Evolutionary conservation across 1,140 invertebrate genomes (phyloP).

Genomic region (Saccostrea glomerata): DNA sequence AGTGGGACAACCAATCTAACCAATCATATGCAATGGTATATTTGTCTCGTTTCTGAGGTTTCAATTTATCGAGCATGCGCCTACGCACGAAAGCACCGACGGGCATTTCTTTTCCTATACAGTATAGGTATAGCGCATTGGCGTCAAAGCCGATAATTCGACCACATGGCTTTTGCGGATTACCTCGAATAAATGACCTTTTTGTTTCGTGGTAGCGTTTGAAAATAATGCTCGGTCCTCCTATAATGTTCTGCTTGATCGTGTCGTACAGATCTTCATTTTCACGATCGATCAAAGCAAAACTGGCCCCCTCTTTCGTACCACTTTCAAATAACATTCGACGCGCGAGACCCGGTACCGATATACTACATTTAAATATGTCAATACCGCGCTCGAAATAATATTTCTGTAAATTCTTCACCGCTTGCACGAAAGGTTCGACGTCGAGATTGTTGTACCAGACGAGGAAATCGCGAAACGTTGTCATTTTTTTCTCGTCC

Average conservation of each 20-base stretch:
- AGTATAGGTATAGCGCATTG: conserved; percentile 47
- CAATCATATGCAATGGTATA: conserved; percentile 43
- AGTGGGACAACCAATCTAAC: conserved; percentile 39
- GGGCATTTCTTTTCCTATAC: conserved; percentile 56
- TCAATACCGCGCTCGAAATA: conserved; percentile 52
- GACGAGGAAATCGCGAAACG: conserved; percentile 57
- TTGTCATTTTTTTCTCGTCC: conserved; percentile 51
- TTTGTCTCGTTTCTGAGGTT: conserved; percentile 41
- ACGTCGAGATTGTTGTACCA: conserved; percentile 63
- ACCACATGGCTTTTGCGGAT: conserved; percentile 39
- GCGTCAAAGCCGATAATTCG: conserved; percentile 48
- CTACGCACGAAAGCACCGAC: conserved; percentile 54
- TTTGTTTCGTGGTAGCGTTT: conserved; percentile 56
- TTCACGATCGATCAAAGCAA: conserved; percentile 49
- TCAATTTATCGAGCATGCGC: conserved; percentile 20
- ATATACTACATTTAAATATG: conserved; percentile 59
- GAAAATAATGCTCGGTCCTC: conserved; percentile 58
- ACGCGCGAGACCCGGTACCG: conserved; percentile 55
- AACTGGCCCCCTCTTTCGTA: conserved; percentile 27
- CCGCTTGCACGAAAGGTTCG: conserved; percentile 58
- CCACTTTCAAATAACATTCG: conserved; percentile 56
- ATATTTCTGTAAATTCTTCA: conserved; percentile 57
- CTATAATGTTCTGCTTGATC: conserved; percentile 51
- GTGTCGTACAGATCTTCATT: conserved; percentile 59
- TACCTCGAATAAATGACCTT: conserved; percentile 45